Evolutionary conservation across 2,888 invertebrate genomes (phyloP).

Genomic region (Yponomeuta evonymella): DNA sequence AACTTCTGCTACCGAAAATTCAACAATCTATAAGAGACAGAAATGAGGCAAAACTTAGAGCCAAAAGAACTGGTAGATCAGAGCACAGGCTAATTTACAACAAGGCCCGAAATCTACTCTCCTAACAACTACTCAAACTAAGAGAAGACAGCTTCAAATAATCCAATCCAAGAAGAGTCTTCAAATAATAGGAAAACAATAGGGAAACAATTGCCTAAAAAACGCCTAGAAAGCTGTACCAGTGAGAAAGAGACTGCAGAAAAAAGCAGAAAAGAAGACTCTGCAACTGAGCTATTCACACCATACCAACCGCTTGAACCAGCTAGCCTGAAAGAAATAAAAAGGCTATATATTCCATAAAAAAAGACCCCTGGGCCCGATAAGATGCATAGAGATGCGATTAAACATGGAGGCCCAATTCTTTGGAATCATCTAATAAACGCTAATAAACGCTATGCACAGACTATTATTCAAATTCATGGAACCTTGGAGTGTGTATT

Average conservation of each 20-base stretch:
- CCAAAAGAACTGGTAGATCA: conserved; percentile 9
- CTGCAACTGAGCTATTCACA: conserved; percentile 4
- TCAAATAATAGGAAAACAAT: conserved; percentile 14
- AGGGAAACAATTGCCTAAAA: background rate
- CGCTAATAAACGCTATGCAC: conserved; percentile 8
- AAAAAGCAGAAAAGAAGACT: background rate
- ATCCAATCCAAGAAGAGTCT: background rate
- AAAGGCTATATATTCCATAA: conserved; percentile 11
- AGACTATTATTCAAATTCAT: conserved; percentile 10
- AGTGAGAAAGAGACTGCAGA: conserved; percentile 17
- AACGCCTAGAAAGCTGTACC: conserved; percentile 8
- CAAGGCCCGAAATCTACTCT: conserved; percentile 8
- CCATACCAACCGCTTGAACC: conserved; percentile 18
- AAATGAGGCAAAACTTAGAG: conserved; percentile 11
- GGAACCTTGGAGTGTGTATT: conserved; percentile 4
- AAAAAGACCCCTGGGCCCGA: conserved; percentile 21
- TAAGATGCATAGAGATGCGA: conserved; percentile 18
- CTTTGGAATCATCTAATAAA: background rate
- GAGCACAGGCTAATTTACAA: conserved; percentile 11
- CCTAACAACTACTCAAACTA: conserved; percentile 7
- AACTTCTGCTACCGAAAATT: conserved; percentile 8
- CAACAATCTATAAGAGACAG: conserved; percentile 10
- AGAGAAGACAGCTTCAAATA: conserved; percentile 2
- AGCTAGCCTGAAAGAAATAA: conserved; percentile 16
- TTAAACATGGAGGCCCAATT: conserved; percentile 19